Base-by-base conservation (phyloP, 2,113 vertebrate species). In the Hemichromis elongatus region DNA sequence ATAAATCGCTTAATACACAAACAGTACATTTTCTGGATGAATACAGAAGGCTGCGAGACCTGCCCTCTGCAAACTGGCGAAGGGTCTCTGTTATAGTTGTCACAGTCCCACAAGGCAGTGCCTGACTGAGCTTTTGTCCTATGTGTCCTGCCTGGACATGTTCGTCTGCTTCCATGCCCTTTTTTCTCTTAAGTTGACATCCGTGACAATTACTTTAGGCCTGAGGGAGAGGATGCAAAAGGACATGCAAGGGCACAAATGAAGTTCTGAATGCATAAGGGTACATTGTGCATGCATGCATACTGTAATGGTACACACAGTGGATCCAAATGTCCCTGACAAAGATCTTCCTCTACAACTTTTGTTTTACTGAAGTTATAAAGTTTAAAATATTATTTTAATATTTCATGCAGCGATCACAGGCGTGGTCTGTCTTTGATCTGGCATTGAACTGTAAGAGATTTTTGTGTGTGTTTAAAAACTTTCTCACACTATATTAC, bases 101-200 rank as follows among this genome's bases (percentile, higher is more conserved):
- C 50, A 80, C 40, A 68, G 54, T 84, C 73, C 83, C 79, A 84
- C 66, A 79, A 63, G 82, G 82, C 86, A 81, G 79, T 7, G 2
- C n/a, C 80, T 90, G 59, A 84, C 90, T 57, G 77, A 63, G 80
- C 61, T 84, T 92, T 91, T 90, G 89, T 95, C 90, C 90, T 81
- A 21, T 47, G 18, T 86, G 80, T 88, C 77, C 83, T 85, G 81
- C 68, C 47, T 90, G 83, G 75, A 81, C 84, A 82, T 81, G 84
- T 73, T 79, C 66, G 77, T 87, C 8, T 89, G 85, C 66, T 88
- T 81, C 26, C 40, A 54, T 70, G 53, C 56, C 52, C 24, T 77
- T 59, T 73, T 35, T 13, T 13, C 55, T 52, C 66, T 82, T 83
- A 87, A 42, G 66, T 80, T 89, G 89, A 90, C 86, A 86, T 86